These are phyloP conservation scores for Geothlypis trichas DNA, from an alignment of 2,113 vertebrate genomes.

Conservation along the genomic window DNA sequence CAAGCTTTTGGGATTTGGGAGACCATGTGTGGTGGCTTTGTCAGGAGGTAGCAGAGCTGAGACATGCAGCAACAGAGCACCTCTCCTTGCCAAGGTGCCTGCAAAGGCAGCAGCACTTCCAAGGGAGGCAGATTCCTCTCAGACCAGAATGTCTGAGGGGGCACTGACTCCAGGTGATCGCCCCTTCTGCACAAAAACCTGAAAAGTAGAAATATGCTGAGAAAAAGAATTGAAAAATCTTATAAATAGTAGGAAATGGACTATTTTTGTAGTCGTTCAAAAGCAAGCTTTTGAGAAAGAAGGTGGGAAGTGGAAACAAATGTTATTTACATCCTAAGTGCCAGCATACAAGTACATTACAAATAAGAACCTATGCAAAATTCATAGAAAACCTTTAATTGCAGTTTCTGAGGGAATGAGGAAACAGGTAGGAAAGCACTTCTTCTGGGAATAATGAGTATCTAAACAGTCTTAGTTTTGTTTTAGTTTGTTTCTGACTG, in stretches of 20 bases:
- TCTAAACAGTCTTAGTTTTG: not conserved
- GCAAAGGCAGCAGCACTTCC: not conserved
- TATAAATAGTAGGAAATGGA: not conserved
- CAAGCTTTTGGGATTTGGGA: not conserved
- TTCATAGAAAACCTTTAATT: not conserved
- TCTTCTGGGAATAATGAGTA: not conserved
- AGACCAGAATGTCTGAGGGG: rapidly evolving
- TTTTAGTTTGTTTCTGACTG: not conserved
- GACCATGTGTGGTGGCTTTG: rapidly evolving
- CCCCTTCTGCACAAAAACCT: not conserved
- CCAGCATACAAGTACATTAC: not conserved
- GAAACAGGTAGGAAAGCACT: not conserved
- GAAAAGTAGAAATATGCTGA: not conserved
- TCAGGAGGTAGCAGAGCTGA: not conserved
- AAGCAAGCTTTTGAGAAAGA: not conserved
- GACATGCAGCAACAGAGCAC: not conserved
- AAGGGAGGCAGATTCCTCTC: not conserved
- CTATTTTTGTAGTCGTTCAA: not conserved
- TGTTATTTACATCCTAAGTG: not conserved
- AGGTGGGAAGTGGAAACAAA: not conserved
- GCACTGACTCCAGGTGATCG: not conserved
- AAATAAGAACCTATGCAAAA: not conserved
- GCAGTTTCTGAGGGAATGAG: not conserved
- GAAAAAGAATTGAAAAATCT: not conserved
- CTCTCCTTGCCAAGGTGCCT: not conserved